A percentile compares a stretch with the other conserved stretches of the same genome.
Conservation (phyloP, 2,888 invertebrate species). For the Netelia melanura region DNA sequence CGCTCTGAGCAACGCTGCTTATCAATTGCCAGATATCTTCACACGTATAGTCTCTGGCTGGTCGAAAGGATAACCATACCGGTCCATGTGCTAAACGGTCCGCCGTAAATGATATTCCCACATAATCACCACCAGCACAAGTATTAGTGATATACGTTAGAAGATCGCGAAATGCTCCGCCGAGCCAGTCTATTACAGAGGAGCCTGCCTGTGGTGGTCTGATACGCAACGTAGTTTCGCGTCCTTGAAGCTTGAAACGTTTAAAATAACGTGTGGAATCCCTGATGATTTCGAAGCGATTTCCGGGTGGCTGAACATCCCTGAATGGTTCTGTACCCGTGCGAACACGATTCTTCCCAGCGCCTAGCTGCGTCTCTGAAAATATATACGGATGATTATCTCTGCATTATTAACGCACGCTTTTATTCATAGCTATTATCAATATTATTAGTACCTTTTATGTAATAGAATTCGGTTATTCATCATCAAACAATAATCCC, state of each 20-base stretch:
- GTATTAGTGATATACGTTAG: conserved; percentile 7
- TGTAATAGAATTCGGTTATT: no score
- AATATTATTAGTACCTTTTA: no score
- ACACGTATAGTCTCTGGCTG: background rate
- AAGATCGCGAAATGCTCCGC: conserved; percentile 18
- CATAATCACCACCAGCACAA: conserved; percentile 3
- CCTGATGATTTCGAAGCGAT: conserved; percentile 6
- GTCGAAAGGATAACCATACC: background rate
- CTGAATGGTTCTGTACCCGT: background rate
- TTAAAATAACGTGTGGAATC: conserved; percentile 3
- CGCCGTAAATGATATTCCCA: background rate
- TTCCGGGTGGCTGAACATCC: conserved; percentile 24
- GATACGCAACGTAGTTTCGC: conserved; percentile 10
- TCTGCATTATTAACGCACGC: no score
- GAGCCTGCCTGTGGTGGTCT: background rate
- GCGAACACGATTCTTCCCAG: background rate
- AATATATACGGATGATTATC: background rate
- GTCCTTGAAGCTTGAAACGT: conserved; percentile 18
- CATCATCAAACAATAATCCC: no score
- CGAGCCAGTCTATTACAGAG: conserved; percentile 14
- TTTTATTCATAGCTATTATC: no score
- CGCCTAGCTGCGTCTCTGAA: background rate
- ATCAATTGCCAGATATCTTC: conserved; percentile 2
- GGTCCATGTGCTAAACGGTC: background rate
- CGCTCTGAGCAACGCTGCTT: background rate